Evolutionary conservation across 2,113 vertebrate species (phyloP), one percentile per base, ranked within the genome.

Genomic region (Istiophorus platypterus): DNA sequence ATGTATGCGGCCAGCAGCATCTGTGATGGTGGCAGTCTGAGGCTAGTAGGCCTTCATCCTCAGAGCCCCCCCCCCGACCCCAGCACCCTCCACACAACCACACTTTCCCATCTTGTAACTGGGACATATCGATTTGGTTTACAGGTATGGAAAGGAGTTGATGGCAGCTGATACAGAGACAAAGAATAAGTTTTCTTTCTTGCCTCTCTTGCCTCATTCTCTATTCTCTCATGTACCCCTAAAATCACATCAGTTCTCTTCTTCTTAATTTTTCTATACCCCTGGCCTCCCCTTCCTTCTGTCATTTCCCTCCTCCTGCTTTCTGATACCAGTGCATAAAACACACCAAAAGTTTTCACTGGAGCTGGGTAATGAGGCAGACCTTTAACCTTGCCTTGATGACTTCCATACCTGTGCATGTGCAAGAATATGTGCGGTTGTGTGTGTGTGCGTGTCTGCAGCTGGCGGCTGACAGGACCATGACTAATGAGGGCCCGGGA

Each of bases 391-490:
- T 85, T 3, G 81, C 93, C 85, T 94, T 99, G 97, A 99, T 99
- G 98, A 98, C 96, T 98, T 98, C 98, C 97, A 98, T 97, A 98
- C 97, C 96, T 96, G 96, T 96, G 95, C 96, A 96, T 95, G 96
- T 96, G 96, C 93, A 95, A 94, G 95, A 94, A 96, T 95, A 96
- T 92, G 93, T 96, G 96, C 94, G 63, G 63, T 92, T 96, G 94
- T 96, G 65, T 56, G 94, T 95, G 94, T 95, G 94, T 94, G 96
- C 92, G 96, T 94, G 94, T 95, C 95, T 96, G 96, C 95, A 97
- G 96, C 96, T 95, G 92, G 95, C 92, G 94, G 94, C 94, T 98
- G 97, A 97, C 96, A 96, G 96, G 95, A 95, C 97, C 97, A 97
- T 98, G 97, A 98, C 97, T 98, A 99, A 99, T 99, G 97, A 99